These are phyloP conservation scores for Strigamia transsilvanica DNA, from an alignment of 2,888 invertebrate species.

Conservation along the genomic window DNA sequence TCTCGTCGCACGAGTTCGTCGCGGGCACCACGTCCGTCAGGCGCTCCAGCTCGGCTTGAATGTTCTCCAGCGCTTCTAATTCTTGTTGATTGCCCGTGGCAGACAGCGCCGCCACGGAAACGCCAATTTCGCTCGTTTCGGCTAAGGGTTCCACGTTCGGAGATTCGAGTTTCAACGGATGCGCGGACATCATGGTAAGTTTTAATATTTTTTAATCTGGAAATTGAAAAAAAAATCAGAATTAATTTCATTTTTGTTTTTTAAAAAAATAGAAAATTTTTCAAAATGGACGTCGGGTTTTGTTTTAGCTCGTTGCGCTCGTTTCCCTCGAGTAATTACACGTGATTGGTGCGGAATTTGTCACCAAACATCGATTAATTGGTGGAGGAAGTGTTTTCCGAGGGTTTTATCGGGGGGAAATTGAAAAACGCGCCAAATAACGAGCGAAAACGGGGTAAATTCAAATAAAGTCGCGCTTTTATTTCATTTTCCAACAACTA, in stretches of 20 bases:
- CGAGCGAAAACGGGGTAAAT: not conserved
- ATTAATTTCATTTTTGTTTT: not conserved
- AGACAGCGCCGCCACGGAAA: constrained; percentile 27
- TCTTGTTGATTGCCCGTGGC: constrained; percentile 56
- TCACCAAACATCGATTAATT: not conserved
- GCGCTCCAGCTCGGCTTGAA: constrained; percentile 57
- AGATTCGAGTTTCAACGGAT: constrained; percentile 52
- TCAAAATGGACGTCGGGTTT: not conserved
- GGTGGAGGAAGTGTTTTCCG: not conserved
- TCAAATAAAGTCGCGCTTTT: not conserved
- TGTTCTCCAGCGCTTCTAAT: constrained; percentile 56
- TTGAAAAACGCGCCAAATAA: constrained; percentile 28
- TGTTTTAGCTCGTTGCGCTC: not conserved
- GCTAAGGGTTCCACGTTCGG: constrained; percentile 48
- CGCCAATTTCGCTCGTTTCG: constrained; percentile 37
- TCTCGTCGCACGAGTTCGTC: constrained; percentile 12
- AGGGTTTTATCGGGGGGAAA: not conserved
- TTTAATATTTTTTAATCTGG: not conserved
- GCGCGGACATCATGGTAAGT: constrained; percentile 43
- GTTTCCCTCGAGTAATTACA: constrained; percentile 4
- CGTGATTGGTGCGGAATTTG: not conserved
- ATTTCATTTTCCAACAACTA: not conserved
- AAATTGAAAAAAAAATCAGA: not conserved
- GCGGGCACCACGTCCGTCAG: constrained; percentile 49
- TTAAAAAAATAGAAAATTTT: not conserved